phyloP scores from a whole-genome alignment of 2,888 invertebrate species.

The Gonocerus acuteangulatus region DNA sequence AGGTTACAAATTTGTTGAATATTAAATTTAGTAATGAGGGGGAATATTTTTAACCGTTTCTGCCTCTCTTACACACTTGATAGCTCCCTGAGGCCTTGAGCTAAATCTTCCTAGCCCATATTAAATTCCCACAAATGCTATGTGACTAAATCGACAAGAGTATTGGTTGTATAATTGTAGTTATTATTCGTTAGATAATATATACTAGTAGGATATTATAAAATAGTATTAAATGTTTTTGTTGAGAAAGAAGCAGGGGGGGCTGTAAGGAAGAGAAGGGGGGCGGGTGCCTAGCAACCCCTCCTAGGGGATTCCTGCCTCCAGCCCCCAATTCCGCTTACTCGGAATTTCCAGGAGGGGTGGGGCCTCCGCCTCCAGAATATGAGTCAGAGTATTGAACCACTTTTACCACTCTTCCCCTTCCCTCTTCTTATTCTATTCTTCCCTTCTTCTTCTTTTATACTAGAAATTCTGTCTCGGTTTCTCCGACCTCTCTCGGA shows the following conservation, averaged over 20 bases:
- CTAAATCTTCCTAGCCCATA: too few relatives aligned
- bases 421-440: slow-evolving; percentile 10
- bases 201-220: too few relatives aligned
- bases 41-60: too few relatives aligned
- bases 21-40: too few relatives aligned
- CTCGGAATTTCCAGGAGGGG: slow-evolving; percentile 8
- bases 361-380: slow-evolving; percentile 11
- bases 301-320: neutral
- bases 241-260: neutral
- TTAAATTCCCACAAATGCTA: too few relatives aligned
- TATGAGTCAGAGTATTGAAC: slow-evolving; percentile 27
- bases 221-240: neutral
- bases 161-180: too few relatives aligned
- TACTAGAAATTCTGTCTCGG: neutral
- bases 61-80: too few relatives aligned
- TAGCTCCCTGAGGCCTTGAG: too few relatives aligned
- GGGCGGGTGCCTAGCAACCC: slow-evolving; percentile 20
- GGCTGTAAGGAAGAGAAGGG: neutral
- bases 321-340: slow-evolving; percentile 18
- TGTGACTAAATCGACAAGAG: too few relatives aligned
- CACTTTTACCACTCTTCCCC: slow-evolving; percentile 14
- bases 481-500: neutral
- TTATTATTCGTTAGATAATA: too few relatives aligned
- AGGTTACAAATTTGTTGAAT: too few relatives aligned
- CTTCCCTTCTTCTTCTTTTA: neutral